Base-by-base conservation (phyloP, 2,797 vertebrate species). In the Trachurus trachurus region DNA sequence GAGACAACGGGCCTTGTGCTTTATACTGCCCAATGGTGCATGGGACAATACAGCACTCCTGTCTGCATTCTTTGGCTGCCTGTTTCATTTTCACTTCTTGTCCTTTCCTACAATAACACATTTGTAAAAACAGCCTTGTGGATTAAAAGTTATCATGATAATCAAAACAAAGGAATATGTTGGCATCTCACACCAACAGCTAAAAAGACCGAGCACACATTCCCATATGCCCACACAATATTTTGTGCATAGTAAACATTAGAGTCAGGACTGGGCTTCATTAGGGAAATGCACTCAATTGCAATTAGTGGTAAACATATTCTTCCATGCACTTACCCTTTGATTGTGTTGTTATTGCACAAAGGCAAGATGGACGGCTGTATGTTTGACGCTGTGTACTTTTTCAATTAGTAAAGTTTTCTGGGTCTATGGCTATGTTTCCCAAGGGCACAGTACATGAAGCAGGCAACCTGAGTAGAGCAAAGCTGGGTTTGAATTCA, bases 301-400 rank as follows among this genome's bases (percentile, higher is more conserved):
- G 83, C 93, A 92, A 94, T 94, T 94, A 92, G 94, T 22, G 76
- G 80, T 92, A 89, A 93, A 90, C 85, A 88, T 91, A 88, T 89
- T 94, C 88, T 91, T 90, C 84, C 73, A 21, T 90, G 88, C 63
- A 88, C 87, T 93, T 89, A 84, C 83, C 81, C 76, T 89, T 85
- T 94, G 92, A 95, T 94, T 95, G 89, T 77, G 87, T 89, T 91
- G 84, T 93, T 92, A 90, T 92, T 91, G 88, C 90, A 89, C 88
- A 88, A 87, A 89, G 81, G 45, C 75, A 86, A 90, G 86, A 92
- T 88, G 75, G 86, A 93, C 91, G 75, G 82, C 62, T 74, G 66
- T 84, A 76, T 83, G 80, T 93, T 89, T 89, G 87, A 89, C 40
- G 76, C 76, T 59, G 70, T 88, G 78, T 81, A 85, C 87, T 93